These are phyloP conservation scores for Muscicapa striata DNA, from an alignment of 2,797 vertebrate genomes.

Conservation along the genomic window DNA sequence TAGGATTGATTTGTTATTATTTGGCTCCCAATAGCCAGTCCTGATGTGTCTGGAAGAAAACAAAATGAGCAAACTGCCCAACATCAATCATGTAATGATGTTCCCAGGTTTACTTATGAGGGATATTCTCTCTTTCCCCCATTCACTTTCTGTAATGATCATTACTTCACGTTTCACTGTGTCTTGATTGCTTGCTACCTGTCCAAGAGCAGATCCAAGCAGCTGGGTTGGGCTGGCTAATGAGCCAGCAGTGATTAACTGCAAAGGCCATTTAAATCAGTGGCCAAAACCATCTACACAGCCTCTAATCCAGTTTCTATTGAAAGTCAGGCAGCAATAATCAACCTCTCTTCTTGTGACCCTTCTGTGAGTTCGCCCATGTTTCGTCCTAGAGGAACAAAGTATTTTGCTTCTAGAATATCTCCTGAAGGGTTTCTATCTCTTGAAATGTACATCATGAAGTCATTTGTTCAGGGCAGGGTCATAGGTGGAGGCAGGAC, in stretches of 20 bases:
- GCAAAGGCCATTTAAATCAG: not conserved
- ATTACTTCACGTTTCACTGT: not conserved
- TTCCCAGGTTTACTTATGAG: constrained; percentile 12
- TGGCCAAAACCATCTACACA: not conserved
- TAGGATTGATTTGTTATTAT: constrained; percentile 29
- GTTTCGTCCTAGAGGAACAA: not conserved
- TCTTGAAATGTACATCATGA: not conserved
- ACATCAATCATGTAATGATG: not conserved
- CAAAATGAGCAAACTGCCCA: not conserved
- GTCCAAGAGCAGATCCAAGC: not conserved
- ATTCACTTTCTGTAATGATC: constrained; percentile 60
- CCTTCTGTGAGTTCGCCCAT: not conserved
- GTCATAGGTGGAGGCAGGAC: not conserved
- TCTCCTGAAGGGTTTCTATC: not conserved
- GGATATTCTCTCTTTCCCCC: constrained; percentile 8
- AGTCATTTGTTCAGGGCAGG: not conserved
- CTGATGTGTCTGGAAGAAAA: constrained; percentile 15
- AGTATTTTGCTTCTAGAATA: not conserved
- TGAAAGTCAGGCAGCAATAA: not conserved
- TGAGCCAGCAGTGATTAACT: not conserved
- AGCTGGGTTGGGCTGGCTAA: not conserved
- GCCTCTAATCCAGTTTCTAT: not conserved
- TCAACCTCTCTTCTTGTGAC: not conserved
- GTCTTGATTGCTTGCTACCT: constrained; percentile 13
- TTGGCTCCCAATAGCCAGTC: not conserved